phyloP scores from a whole-genome alignment of 2,113 vertebrate genomes.

The Australoheros scitulus region DNA sequence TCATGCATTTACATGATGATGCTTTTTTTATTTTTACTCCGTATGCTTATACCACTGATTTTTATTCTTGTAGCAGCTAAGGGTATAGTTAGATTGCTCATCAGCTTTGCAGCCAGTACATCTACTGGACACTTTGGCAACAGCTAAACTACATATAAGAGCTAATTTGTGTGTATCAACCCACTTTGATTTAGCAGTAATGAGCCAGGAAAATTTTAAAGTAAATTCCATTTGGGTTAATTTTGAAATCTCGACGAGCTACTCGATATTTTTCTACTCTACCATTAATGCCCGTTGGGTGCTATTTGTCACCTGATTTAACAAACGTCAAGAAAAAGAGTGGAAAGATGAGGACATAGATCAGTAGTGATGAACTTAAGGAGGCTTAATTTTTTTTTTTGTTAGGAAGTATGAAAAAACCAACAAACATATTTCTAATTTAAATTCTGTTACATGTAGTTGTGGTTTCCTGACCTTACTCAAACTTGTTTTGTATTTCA shows the following conservation, averaged over 20 bases:
- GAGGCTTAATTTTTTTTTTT: neutral
- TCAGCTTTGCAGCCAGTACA: neutral
- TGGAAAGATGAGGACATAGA: neutral
- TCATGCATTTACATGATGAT: neutral
- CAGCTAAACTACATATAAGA: neutral
- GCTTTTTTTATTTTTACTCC: neutral
- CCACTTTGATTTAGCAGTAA: neutral
- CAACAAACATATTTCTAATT: neutral
- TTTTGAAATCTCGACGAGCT: neutral
- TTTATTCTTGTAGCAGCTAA: neutral
- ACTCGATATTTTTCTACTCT: neutral
- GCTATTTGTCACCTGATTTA: neutral
- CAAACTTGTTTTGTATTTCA: neutral
- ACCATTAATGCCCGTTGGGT: neutral
- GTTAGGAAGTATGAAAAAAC: neutral
- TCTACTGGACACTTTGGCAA: neutral
- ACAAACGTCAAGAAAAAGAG: neutral
- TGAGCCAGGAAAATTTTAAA: too few relatives aligned
- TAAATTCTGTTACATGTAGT: neutral
- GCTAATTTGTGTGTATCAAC: neutral
- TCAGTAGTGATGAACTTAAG: neutral
- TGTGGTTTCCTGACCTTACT: neutral
- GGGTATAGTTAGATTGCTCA: neutral
- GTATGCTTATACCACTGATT: neutral
- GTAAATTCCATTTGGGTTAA: too few relatives aligned